These are phyloP conservation scores for Dasyprocta punctata DNA, from an alignment of 2,113 vertebrate species.

Conservation along the genomic window DNA sequence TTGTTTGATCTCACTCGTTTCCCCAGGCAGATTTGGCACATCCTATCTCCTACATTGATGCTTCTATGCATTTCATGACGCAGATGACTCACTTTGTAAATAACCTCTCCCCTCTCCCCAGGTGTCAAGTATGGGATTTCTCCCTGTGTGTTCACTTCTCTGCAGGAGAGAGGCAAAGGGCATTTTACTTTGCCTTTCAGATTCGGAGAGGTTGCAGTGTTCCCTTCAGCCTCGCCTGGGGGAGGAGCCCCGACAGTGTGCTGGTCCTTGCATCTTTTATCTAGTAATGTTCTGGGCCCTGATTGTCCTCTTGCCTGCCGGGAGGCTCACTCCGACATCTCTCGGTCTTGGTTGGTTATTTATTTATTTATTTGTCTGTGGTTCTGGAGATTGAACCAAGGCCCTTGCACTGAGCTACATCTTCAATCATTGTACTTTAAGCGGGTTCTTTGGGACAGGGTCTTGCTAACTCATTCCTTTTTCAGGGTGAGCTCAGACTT, in stretches of 20 bases:
- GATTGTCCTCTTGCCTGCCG: accelerated
- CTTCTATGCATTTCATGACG: background rate
- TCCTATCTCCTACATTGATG: background rate
- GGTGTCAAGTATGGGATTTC: background rate
- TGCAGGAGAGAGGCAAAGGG: background rate
- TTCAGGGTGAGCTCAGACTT: background rate
- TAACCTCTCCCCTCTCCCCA: background rate
- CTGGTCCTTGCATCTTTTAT: background rate
- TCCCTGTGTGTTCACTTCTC: background rate
- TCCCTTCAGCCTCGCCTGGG: background rate
- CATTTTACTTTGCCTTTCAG: background rate
- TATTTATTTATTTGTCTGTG: background rate
- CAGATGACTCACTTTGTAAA: background rate
- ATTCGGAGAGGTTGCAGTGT: background rate
- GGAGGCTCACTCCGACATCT: background rate
- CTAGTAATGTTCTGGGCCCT: background rate
- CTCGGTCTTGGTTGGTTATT: background rate
- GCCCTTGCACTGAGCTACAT: background rate
- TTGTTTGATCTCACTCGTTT: background rate
- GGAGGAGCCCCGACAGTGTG: background rate
- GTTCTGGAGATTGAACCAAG: background rate
- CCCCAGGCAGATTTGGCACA: background rate
- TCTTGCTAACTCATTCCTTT: background rate
- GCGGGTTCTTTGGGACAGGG: background rate
- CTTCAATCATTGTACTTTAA: background rate